These are phyloP conservation scores for Austrofundulus limnaeus DNA, from an alignment of 2,113 vertebrate genomes.

Conservation along the genomic window DNA sequence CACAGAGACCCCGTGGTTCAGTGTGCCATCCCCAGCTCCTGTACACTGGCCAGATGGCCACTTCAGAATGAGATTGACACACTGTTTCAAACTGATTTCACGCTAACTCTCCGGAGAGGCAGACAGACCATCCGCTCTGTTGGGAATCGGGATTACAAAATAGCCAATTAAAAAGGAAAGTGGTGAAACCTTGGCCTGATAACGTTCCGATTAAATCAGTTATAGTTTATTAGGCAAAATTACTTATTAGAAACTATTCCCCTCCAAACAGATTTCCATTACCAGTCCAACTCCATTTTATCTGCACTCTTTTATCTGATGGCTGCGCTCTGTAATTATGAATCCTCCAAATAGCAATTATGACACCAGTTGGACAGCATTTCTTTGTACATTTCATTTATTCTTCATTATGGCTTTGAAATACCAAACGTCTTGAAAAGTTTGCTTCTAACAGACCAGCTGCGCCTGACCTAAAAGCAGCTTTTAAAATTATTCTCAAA, in stretches of 20 bases:
- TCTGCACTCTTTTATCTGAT: slow-evolving; percentile 77
- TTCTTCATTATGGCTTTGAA: slow-evolving; percentile 64
- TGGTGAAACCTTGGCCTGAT: slow-evolving; percentile 92
- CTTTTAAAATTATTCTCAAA: slow-evolving; percentile 34
- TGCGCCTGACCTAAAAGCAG: slow-evolving; percentile 45
- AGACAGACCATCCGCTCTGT: slow-evolving; percentile 90
- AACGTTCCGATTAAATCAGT: slow-evolving; percentile 86
- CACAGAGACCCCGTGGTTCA: slow-evolving; percentile 85
- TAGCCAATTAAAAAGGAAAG: slow-evolving; percentile 97
- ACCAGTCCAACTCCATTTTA: slow-evolving; percentile 76
- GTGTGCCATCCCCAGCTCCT: slow-evolving; percentile 84
- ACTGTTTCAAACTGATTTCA: slow-evolving; percentile 99
- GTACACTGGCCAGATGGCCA: slow-evolving; percentile 97
- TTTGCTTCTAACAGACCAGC: slow-evolving; percentile 31
- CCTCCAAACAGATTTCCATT: slow-evolving; percentile 84
- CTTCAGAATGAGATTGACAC: slow-evolving; percentile 95
- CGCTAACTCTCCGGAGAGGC: slow-evolving; percentile 90
- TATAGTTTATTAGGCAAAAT: slow-evolving; percentile 87
- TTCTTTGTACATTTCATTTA: slow-evolving; percentile 72
- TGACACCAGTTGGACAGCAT: slow-evolving; percentile 73
- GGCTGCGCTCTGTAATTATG: slow-evolving; percentile 77
- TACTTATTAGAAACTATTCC: slow-evolving; percentile 83
- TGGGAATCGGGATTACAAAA: slow-evolving; percentile 99
- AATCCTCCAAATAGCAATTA: slow-evolving; percentile 74
- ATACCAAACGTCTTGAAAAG: slow-evolving; percentile 59